These are phyloP conservation scores for Eurytemora carolleeae DNA, from an alignment of 1,140 invertebrate species.

Conservation along the genomic window DNA sequence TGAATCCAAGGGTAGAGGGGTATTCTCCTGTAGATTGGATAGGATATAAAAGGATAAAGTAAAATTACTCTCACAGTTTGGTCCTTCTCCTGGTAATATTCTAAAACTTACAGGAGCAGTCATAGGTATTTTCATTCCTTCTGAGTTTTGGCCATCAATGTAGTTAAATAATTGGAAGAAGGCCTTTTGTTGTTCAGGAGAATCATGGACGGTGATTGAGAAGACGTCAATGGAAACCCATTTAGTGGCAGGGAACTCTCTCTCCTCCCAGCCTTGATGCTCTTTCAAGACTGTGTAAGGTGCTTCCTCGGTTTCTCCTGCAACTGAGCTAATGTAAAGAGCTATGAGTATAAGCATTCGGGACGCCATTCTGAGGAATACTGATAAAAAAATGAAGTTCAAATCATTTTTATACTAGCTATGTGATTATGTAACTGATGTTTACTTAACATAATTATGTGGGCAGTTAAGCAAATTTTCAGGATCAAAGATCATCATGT, in stretches of 20 bases:
- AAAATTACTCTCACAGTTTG: background rate
- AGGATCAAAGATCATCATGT: too few relatives aligned
- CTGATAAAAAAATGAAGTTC: too few relatives aligned
- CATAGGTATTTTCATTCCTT: background rate
- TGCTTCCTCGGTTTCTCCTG: too few relatives aligned
- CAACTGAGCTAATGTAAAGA: too few relatives aligned
- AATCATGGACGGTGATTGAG: background rate
- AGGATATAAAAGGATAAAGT: background rate
- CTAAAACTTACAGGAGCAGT: background rate
- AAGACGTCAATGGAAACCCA: background rate
- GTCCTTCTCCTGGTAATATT: background rate
- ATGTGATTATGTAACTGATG: too few relatives aligned
- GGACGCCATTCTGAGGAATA: too few relatives aligned
- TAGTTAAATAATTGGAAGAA: background rate
- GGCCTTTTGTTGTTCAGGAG: background rate
- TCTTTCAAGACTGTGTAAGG: too few relatives aligned
- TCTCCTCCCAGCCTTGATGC: background rate
- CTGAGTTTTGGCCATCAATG: background rate
- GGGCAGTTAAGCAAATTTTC: too few relatives aligned
- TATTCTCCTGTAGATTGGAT: background rate
- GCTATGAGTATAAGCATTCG: too few relatives aligned
- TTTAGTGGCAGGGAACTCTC: background rate
- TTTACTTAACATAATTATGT: too few relatives aligned
- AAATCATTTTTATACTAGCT: too few relatives aligned
- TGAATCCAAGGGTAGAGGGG: background rate